phyloP scores from a whole-genome alignment of 2,888 invertebrate genomes.

The Papilio demoleus region DNA sequence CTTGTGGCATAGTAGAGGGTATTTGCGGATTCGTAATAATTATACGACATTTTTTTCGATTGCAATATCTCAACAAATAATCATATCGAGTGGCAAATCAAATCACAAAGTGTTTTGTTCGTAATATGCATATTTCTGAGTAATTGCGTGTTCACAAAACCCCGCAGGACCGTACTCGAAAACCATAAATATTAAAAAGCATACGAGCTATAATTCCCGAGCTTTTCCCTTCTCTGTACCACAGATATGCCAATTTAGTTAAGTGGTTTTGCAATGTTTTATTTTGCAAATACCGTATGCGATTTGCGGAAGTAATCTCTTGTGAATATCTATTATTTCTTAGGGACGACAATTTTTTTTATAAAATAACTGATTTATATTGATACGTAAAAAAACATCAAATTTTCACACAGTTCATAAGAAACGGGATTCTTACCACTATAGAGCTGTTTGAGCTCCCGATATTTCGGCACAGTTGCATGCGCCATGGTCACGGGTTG shows the following conservation, averaged over 20 bases:
- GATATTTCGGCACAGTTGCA: too few relatives aligned
- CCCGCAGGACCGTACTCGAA: conserved; percentile 24
- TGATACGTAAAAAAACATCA: too few relatives aligned
- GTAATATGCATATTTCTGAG: conserved; percentile 18
- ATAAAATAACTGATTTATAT: too few relatives aligned
- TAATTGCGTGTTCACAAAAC: conserved; percentile 35
- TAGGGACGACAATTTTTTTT: neutral
- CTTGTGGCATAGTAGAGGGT: too few relatives aligned
- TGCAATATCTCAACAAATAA: too few relatives aligned
- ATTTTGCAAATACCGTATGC: conserved; percentile 12
- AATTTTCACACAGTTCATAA: too few relatives aligned
- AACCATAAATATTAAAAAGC: conserved; percentile 36
- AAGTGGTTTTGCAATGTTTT: conserved; percentile 32
- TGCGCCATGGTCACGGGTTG: too few relatives aligned
- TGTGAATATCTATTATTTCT: neutral
- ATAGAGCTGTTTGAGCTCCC: too few relatives aligned
- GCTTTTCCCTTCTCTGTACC: conserved; percentile 29
- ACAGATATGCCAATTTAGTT: conserved; percentile 35
- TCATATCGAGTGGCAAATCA: neutral
- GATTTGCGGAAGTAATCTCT: conserved; percentile 14
- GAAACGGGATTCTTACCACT: too few relatives aligned
- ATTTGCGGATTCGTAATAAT: too few relatives aligned
- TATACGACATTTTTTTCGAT: too few relatives aligned
- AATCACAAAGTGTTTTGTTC: neutral
- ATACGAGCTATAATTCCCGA: conserved; percentile 28